Percentiles rank a stretch among this genome's conserved stretches.
These are phyloP conservation scores for Dendrolimus punctatus DNA, from an alignment of 1,140 invertebrate species.

Conservation along the genomic window DNA sequence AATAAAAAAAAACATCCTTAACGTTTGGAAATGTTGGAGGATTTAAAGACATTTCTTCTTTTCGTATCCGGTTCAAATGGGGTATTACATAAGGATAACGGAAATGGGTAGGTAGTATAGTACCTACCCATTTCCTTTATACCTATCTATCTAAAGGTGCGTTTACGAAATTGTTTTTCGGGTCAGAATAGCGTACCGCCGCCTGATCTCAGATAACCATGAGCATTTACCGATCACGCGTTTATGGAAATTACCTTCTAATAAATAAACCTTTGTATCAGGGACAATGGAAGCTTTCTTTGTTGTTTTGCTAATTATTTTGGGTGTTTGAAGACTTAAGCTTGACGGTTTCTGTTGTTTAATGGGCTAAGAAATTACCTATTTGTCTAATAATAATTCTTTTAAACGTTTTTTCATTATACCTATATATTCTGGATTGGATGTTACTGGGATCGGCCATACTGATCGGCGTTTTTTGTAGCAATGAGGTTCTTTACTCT, in stretches of 20 bases:
- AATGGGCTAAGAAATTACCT: too few species aligned
- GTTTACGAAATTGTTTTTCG: constrained; percentile 10
- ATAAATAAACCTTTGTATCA: constrained; percentile 6
- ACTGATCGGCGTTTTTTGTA: too few species aligned
- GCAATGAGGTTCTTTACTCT: too few species aligned
- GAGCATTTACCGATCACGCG: constrained; percentile 3
- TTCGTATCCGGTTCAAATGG: too few species aligned
- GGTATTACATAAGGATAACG: neutral
- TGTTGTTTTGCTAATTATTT: constrained; percentile 5
- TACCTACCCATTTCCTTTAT: constrained; percentile 3
- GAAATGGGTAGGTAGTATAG: neutral
- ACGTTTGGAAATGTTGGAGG: too few species aligned
- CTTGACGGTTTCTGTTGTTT: too few species aligned
- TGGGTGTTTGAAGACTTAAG: neutral
- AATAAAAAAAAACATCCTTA: too few species aligned
- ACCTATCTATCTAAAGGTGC: neutral
- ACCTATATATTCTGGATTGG: too few species aligned
- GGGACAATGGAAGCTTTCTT: constrained; percentile 4
- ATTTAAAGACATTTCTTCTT: too few species aligned
- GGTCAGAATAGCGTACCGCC: neutral
- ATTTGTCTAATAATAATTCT: too few species aligned
- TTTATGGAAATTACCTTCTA: constrained; percentile 3
- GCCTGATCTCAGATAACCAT: constrained; percentile 5
- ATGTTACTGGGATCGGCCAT: too few species aligned
- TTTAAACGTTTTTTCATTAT: too few species aligned